Evolutionary conservation across 2,888 invertebrate species (phyloP).

Genomic region (Aricia artaxerxes): DNA sequence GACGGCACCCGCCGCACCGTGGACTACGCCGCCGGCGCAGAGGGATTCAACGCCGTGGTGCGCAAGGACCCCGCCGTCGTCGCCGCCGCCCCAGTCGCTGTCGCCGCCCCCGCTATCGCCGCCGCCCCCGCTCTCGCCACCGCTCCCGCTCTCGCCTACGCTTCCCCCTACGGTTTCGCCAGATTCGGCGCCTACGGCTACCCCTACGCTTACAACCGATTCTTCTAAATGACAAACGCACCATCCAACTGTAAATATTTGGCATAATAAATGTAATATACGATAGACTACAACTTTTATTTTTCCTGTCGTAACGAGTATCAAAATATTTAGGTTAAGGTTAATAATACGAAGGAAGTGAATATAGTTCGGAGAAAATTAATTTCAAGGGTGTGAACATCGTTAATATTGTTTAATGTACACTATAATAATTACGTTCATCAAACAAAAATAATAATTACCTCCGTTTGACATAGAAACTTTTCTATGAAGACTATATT

Average conservation of each 20-base stretch:
- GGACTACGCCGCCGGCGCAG: constrained; percentile 78
- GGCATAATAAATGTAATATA: constrained; percentile 30
- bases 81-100: constrained; percentile 50
- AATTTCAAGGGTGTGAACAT: constrained; percentile 1
- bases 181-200: constrained; percentile 42
- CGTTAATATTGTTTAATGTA: background rate
- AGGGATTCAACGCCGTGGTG: constrained; percentile 80
- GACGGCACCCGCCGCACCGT: constrained; percentile 84
- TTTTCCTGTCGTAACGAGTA: background rate
- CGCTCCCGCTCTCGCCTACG: constrained; percentile 41
- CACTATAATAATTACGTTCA: background rate
- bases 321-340: background rate
- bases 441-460: background rate
- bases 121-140: constrained; percentile 47
- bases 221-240: constrained; percentile 45
- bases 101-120: constrained; percentile 31
- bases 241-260: constrained; percentile 28
- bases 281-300: background rate
- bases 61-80: constrained; percentile 71
- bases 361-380: constrained; percentile 6
- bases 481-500: background rate
- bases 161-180: constrained; percentile 43
- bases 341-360: background rate
- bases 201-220: constrained; percentile 50
- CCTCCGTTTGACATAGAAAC: background rate